A percentile compares a stretch with the other conserved stretches of the same genome.
Conservation (phyloP, 2,888 invertebrate species). For the Spisula solida region DNA sequence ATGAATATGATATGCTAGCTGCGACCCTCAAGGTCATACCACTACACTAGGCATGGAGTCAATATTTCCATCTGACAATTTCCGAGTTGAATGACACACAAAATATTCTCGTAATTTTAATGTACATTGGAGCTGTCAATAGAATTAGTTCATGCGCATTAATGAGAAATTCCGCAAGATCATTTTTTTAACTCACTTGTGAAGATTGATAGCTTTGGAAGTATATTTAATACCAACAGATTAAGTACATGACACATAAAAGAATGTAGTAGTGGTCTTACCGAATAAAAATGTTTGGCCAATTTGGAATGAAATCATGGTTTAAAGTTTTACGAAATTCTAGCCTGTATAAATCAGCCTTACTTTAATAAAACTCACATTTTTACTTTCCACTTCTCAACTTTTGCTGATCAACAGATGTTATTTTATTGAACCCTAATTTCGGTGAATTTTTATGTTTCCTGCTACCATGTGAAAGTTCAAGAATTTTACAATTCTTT, state of each 20-base stretch:
- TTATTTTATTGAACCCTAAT: too few species aligned
- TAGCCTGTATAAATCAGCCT: too few species aligned
- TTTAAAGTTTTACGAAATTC: too few species aligned
- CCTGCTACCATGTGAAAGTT: not conserved
- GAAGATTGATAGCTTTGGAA: not conserved
- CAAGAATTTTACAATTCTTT: not conserved
- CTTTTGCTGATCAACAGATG: too few species aligned
- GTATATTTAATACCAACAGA: not conserved
- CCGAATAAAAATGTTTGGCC: not conserved
- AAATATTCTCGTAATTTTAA: slow-evolving; percentile 9
- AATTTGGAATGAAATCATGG: not conserved
- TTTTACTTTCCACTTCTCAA: too few species aligned
- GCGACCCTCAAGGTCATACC: not conserved
- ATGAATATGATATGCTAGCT: slow-evolving; percentile 20
- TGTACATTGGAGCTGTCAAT: not conserved
- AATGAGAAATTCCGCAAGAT: not conserved
- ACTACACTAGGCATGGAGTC: not conserved
- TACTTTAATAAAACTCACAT: too few species aligned
- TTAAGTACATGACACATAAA: not conserved
- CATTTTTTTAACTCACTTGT: not conserved
- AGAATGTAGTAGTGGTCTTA: not conserved
- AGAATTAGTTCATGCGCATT: not conserved
- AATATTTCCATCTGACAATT: not conserved
- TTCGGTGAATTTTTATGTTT: too few species aligned
- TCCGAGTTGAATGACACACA: not conserved